A percentile compares a stretch with the other conserved stretches of the same genome.
Evolutionary conservation across 2,113 vertebrate genomes (phyloP).

Genomic region (Excalfactoria chinensis): DNA sequence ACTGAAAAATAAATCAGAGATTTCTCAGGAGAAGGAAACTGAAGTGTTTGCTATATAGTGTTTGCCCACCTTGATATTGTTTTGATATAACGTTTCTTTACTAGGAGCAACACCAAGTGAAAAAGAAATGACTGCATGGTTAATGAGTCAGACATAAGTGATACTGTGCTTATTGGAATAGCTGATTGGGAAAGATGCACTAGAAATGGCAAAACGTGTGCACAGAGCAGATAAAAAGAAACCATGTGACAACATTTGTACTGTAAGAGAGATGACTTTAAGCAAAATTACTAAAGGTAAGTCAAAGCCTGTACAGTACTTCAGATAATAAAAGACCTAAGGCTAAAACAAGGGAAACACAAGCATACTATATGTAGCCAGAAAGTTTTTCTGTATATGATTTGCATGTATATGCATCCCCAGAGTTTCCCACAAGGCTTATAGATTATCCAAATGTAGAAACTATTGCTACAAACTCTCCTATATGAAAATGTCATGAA

Average conservation of each 20-base stretch:
- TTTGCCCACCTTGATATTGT: conserved; percentile 27
- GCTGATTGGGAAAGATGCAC: conserved; percentile 36
- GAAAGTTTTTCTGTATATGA: conserved; percentile 26
- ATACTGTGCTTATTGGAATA: conserved; percentile 31
- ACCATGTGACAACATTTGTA: neutral
- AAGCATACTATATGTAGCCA: neutral
- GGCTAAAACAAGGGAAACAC: conserved; percentile 38
- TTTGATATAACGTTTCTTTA: conserved; percentile 34
- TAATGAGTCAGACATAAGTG: conserved; percentile 48
- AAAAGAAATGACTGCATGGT: conserved; percentile 46
- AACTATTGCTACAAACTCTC: neutral
- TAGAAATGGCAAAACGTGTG: conserved; percentile 48
- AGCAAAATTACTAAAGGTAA: conserved; percentile 18
- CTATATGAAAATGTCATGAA: conserved; percentile 35
- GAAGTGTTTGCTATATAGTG: conserved; percentile 41
- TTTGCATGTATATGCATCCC: conserved; percentile 27
- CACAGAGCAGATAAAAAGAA: conserved; percentile 54
- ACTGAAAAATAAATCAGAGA: conserved; percentile 26
- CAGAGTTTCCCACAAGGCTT: conserved; percentile 29
- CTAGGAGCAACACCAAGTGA: conserved; percentile 24
- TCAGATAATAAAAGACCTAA: conserved; percentile 38
- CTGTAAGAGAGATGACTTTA: neutral
- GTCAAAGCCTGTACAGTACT: conserved; percentile 38
- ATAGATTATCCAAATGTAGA: neutral
- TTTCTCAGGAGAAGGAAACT: conserved; percentile 24